Evolutionary conservation across 1,140 invertebrate species (phyloP), one percentile per base, ranked within the genome.

Genomic region (Drosophila parabipectinata): DNA sequence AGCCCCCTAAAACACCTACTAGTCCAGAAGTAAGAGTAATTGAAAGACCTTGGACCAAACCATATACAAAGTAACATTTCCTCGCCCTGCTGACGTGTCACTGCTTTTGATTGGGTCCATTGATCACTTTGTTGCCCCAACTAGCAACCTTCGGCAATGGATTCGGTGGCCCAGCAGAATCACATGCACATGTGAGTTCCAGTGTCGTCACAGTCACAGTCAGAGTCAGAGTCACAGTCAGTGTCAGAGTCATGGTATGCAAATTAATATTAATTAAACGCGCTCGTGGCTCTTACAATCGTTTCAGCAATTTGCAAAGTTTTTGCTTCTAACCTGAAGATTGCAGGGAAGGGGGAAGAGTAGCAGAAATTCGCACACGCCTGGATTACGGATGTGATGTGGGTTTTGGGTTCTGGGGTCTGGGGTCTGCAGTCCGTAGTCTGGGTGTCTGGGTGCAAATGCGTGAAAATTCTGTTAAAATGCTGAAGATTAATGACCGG

Each of bases 201-300:
- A 64, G 57, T 64, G 55, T 72, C 67, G 72, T 45, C 52, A 39
- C 24, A 48, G 51, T 30, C 18, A 18, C 18, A 1, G 18, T 18
- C 51, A 47, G 18, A 32, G 67, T 53, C 69, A 72, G 51, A 37
- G 60, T 52, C 51, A 39, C 10, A 32, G 67, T 54, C 71, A 72
- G 51, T 50, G 60, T 53, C 52, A 37, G 21, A 34, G 67, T 50
- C 71, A 72, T 51, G 60, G 61, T 64, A 88, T 87, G 78, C 82
- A 82, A 85, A 85, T 85, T 87, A 87, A 85, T 87, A 85, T 82
- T 85, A 87, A 85, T 85, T 85, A 87, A 64, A 69, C 54, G 74
- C 39, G 51, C 60, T 56, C 44, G 18, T 61, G 37, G 48, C 45
- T 51, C 41, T 39, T 18, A 21, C 54, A 32, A 66, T 34, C 71